Percentiles rank a stretch among this genome's conserved stretches.
Evolutionary conservation across 2,113 vertebrate species (phyloP).

Genomic region (Bucco capensis): DNA sequence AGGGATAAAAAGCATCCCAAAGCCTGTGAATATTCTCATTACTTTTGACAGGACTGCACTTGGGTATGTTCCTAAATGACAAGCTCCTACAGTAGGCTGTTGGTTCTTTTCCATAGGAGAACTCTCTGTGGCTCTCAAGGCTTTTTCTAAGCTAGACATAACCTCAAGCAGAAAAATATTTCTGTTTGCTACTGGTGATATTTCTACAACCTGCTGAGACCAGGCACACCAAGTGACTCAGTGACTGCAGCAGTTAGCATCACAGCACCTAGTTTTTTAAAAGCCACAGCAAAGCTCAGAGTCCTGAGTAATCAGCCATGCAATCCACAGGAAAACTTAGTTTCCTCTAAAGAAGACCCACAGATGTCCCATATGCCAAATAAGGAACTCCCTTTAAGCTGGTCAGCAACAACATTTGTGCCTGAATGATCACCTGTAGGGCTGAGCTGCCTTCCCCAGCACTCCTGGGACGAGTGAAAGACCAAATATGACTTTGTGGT

Average conservation of each 20-base stretch:
- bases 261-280: background rate
- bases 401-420: background rate
- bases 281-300: background rate
- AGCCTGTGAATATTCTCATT: background rate
- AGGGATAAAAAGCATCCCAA: background rate
- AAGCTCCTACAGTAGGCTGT: background rate
- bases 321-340: rapidly evolving
- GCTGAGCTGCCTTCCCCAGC: background rate
- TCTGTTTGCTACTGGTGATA: background rate
- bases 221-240: background rate
- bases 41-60: background rate
- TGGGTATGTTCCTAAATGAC: background rate
- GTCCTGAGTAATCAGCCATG: background rate
- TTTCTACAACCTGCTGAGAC: background rate
- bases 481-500: background rate
- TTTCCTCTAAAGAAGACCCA: background rate
- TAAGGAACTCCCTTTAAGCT: background rate
- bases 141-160: constrained; percentile 6
- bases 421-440: background rate
- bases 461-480: background rate
- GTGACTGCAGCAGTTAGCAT: background rate
- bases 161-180: constrained; percentile 15
- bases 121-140: background rate
- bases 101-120: background rate
- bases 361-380: background rate